Base-by-base conservation (phyloP, 2,888 invertebrate genomes). In the Cephus pulcher region DNA sequence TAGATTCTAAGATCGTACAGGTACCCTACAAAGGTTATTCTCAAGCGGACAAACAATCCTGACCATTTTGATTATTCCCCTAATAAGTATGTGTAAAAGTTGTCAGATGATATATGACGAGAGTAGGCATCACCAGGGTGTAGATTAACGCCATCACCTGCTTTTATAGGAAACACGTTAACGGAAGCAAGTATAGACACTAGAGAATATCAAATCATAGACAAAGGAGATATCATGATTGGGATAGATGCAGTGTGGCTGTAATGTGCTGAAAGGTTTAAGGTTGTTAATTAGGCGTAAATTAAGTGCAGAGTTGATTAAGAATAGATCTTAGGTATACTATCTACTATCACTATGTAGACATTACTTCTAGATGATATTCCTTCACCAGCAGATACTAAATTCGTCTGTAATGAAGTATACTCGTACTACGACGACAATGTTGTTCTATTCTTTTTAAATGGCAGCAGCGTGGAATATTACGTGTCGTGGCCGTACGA, bases 61-160 rank as follows among this genome's bases (percentile, higher is more conserved):
- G 23, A 56, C 56, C 56, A 56, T 56, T 40, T 56, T 56, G 15
- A 56, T 4, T 56, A 56, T 23, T 56, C 23, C 56, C 23, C 56
- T 56, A 56, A 23, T 23, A 23, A 56, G 56, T 56, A 56, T 56
- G 23, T 23, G 9, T 56, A 56, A 23, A 56, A 23, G 56, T 56
- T 56, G 23, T 56, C 56, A 56, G 56, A 56, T 56, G 9, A 56
- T 56, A 56, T 56, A 23, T 56, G 56, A 56, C 56, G 56, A 56
- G 56, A 56, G 56, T 23, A 9, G 56, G 56, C 56, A 56, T 56
- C 56, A 56, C 56, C 56, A 56, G 56, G 56, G 56, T 56, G 56
- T 23, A 56, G 56, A 56, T 56, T 56, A 56, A 82, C 84, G 79
- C 86, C 88, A 76, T 81, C 87, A 88, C 87, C 88, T 87, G 85